Evolutionary conservation across 2,888 invertebrate genomes (phyloP).

Genomic region (Lacanobia wlatinum): DNA sequence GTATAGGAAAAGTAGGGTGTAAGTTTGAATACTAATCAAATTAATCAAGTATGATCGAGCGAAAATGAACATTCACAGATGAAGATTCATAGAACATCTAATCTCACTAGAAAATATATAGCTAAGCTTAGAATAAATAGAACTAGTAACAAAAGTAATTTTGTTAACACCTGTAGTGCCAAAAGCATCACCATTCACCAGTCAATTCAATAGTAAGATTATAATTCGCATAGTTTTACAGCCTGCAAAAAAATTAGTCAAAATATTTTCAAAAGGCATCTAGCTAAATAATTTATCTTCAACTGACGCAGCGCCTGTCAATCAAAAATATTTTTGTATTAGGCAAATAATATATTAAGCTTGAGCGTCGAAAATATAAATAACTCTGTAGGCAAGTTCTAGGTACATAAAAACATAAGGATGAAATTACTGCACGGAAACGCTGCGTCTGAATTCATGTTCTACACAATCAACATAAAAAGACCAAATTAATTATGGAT

Average conservation of each 20-base stretch:
- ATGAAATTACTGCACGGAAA: background rate
- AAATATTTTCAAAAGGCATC: conserved; percentile 57
- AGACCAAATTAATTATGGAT: background rate
- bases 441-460: background rate
- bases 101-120: too few species aligned
- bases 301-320: conserved; percentile 45
- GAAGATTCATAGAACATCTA: background rate
- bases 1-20: background rate
- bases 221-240: conserved; percentile 1
- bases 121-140: background rate
- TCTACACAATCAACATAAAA: background rate
- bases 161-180: conserved; percentile 4
- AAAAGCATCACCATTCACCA: conserved; percentile 11
- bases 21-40: conserved; percentile 2
- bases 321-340: conserved; percentile 50
- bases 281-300: conserved; percentile 48
- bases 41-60: background rate
- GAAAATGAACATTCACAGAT: background rate
- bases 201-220: conserved; percentile 11
- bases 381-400: conserved; percentile 21
- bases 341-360: conserved; percentile 35
- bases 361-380: conserved; percentile 35
- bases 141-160: conserved; percentile 3
- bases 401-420: conserved; percentile 42
- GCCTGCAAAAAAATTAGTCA: conserved; percentile 50